A percentile compares a stretch with the other conserved stretches of the same genome.
Conservation (phyloP, 1,140 invertebrate genomes). For the Pseudoatta argentina region DNA sequence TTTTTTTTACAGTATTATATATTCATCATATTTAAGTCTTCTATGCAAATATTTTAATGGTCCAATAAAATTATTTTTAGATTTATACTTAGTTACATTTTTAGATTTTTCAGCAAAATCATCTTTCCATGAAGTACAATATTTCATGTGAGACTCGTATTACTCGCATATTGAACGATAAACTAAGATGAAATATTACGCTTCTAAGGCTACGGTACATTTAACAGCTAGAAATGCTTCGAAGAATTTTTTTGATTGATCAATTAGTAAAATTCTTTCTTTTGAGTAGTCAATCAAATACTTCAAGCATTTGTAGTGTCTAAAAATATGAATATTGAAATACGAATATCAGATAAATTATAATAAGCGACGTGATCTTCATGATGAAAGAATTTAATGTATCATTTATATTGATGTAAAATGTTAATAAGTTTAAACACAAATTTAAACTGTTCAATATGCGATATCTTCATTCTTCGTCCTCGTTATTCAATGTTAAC, state of each 20-base stretch:
- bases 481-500: not conserved
- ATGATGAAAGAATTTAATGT: not conserved
- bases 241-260: no score
- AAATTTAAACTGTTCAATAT: not conserved
- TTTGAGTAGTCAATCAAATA: no score
- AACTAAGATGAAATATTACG: not conserved
- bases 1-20: no score
- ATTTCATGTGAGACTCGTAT: not conserved
- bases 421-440: not conserved
- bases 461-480: not conserved
- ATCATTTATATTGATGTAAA: not conserved
- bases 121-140: no score
- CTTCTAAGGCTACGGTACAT: not conserved
- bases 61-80: no score
- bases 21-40: no score
- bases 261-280: no score
- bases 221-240: no score
- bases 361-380: not conserved
- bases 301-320: no score
- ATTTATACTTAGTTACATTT: no score
- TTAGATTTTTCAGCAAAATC: no score
- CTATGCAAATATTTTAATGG: no score
- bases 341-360: not conserved
- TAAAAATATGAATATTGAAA: slow-evolving; percentile 8
- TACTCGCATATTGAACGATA: not conserved